These are phyloP conservation scores for Ichneumoninae sp. DNA, from an alignment of 2,888 invertebrate species.

Conservation along the genomic window DNA sequence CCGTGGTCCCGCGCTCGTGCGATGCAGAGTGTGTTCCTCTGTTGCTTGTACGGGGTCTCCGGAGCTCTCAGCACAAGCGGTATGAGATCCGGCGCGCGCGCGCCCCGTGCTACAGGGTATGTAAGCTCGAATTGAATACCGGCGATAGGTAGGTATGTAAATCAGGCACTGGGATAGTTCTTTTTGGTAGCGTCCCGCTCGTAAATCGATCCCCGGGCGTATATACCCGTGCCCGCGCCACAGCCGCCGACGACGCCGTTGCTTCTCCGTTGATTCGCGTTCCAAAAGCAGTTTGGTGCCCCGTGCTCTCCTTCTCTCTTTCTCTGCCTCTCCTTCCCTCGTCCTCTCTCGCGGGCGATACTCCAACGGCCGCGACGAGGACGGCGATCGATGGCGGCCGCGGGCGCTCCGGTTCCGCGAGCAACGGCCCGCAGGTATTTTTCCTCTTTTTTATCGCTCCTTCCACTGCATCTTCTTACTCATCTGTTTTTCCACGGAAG, in stretches of 20 bases:
- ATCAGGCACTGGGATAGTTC: slow-evolving; percentile 70
- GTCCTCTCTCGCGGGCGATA: slow-evolving; percentile 3
- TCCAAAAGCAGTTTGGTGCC: slow-evolving; percentile 68
- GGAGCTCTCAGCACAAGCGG: slow-evolving; percentile 24
- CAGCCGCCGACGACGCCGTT: slow-evolving; percentile 54
- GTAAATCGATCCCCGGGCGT: slow-evolving; percentile 69
- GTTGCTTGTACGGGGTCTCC: slow-evolving; percentile 42
- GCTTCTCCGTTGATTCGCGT: slow-evolving; percentile 69
- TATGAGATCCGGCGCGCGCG: slow-evolving; percentile 47
- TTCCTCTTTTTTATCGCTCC: slow-evolving; percentile 43
- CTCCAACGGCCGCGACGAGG: slow-evolving; percentile 49
- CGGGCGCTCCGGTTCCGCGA: slow-evolving; percentile 56
- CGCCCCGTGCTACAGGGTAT: slow-evolving; percentile 56
- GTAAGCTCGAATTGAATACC: slow-evolving; percentile 70
- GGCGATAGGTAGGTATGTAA: slow-evolving; percentile 71
- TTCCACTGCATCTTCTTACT: slow-evolving; percentile 41
- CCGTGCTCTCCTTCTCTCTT: slow-evolving; percentile 6
- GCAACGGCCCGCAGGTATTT: slow-evolving; percentile 63
- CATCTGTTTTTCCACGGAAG: slow-evolving; percentile 53
- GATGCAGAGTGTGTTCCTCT: slow-evolving; percentile 24
- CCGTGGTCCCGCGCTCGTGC: slow-evolving; percentile 23
- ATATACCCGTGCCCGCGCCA: slow-evolving; percentile 60
- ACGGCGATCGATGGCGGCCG: slow-evolving; percentile 68
- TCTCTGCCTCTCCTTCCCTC: slow-evolving; percentile 12
- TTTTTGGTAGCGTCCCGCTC: slow-evolving; percentile 70